Evolutionary conservation across 1,140 invertebrate species (phyloP), one percentile per base, ranked within the genome.

Genomic region (Magallana angulata): DNA sequence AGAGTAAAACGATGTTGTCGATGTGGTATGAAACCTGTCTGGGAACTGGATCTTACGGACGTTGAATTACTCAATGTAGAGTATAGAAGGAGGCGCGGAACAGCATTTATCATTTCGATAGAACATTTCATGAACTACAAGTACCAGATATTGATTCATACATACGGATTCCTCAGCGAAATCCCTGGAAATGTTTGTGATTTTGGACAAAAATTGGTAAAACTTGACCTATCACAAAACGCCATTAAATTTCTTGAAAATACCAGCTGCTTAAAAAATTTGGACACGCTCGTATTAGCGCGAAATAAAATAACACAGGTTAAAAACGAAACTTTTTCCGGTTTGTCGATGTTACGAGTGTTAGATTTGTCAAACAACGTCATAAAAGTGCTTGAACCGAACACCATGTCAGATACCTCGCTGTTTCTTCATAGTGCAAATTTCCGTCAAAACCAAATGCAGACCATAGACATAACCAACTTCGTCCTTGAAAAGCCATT

Each of bases 161-260:
- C 24, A 12, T 11, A 36, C 6, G 24, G 8, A 8, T 76, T 24
- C 7, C 24, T 76, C 8, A 9, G 24, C 9, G 24, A 24, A 30
- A 76, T 76, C 36, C 68, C 68, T 12, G 68, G 11, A 24, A 76
- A 76, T 30, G 36, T 76, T 30, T 76, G 68, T 30, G 68, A 76
- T 9, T 30, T 76, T 36, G 12, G 4, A 11, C 24, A 76, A 5
- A 48, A 48, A 48, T 30, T 76, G 18, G 30, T 76, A 12, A 24
- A 76, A 24, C 24, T 76, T 11, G 68, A 76, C 36, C 7, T 76
- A 3, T 12, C 24, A 11, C 12, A 24, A 30, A 76, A 76, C 24
- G 36, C 24, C 4, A 76, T 76, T 12, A 30, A 7, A 11, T 2
- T 76, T 11, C 36, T 76, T 11, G 24, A 76, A 76, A 24, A 76